phyloP scores from a whole-genome alignment of 2,113 vertebrate species.

The Petrocephalus zakoni region DNA sequence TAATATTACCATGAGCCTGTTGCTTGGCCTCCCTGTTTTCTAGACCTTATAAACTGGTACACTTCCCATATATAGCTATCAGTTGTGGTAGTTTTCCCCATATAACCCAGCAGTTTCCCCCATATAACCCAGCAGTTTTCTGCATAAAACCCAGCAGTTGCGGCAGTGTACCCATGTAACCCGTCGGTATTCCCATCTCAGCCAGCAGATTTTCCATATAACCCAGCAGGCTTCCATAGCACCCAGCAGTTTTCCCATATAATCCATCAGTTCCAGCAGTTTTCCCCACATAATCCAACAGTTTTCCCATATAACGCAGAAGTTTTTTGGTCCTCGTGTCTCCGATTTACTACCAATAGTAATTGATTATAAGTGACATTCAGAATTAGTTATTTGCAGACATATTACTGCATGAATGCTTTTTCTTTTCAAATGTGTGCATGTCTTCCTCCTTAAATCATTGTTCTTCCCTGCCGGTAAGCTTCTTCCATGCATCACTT shows the following conservation, averaged over 20 bases:
- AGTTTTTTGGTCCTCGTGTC: neutral
- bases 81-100: neutral
- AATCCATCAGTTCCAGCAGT: neutral
- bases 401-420: slow-evolving; percentile 36
- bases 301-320: neutral
- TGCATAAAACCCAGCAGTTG: neutral
- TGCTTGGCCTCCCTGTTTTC: neutral
- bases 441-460: slow-evolving; percentile 34
- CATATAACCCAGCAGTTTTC: neutral
- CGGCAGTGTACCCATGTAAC: no score
- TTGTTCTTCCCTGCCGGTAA: slow-evolving; percentile 32
- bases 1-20: neutral
- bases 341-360: neutral
- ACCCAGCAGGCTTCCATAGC: neutral
- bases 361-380: neutral
- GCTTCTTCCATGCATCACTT: slow-evolving; percentile 32
- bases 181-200: neutral
- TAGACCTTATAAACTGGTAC: neutral
- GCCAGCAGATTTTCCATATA: neutral
- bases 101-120: neutral
- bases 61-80: neutral
- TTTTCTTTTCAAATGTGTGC: slow-evolving; percentile 4
- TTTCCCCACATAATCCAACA: no score
- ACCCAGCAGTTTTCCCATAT: neutral
- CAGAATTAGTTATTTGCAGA: slow-evolving; percentile 14